A percentile compares a stretch with the other conserved stretches of the same genome.
Conservation (phyloP, 1,140 invertebrate species). For the Saccostrea glomerata region DNA sequence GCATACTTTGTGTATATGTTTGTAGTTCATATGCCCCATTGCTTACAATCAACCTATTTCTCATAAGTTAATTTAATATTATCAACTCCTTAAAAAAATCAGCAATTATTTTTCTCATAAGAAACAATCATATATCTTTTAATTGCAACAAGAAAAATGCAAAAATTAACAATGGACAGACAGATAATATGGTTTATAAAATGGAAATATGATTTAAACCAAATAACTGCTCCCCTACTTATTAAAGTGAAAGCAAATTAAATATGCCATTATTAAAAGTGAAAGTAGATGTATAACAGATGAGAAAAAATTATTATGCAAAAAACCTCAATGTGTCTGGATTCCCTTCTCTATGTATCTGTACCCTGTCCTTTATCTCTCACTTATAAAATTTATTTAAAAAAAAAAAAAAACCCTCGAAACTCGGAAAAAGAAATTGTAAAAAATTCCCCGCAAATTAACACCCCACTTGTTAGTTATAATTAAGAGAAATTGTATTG, state of each 20-base stretch:
- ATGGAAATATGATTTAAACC: background rate
- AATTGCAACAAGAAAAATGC: slow-evolving; percentile 30
- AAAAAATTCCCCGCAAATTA: background rate
- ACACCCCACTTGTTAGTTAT: background rate
- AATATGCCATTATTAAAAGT: background rate
- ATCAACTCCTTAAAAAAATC: background rate
- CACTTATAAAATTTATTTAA: background rate
- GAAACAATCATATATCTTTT: slow-evolving; percentile 30
- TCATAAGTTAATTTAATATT: background rate
- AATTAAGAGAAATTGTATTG: background rate
- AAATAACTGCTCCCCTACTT: background rate
- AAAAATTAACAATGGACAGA: slow-evolving; percentile 23
- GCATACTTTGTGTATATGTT: background rate
- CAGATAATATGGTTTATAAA: background rate
- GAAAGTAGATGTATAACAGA: background rate
- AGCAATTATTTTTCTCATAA: slow-evolving; percentile 12
- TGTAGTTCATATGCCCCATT: slow-evolving; percentile 20
- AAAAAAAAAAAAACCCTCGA: background rate
- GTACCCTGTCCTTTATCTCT: background rate
- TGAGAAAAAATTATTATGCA: slow-evolving; percentile 15
- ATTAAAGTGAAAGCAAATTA: slow-evolving; percentile 14
- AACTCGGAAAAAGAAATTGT: background rate
- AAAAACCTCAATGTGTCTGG: background rate
- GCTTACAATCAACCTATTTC: background rate
- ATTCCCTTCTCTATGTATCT: background rate